A percentile compares a stretch with the other conserved stretches of the same genome.
Evolutionary conservation across 2,113 vertebrate species (phyloP).

Genomic region (Talpa occidentalis): DNA sequence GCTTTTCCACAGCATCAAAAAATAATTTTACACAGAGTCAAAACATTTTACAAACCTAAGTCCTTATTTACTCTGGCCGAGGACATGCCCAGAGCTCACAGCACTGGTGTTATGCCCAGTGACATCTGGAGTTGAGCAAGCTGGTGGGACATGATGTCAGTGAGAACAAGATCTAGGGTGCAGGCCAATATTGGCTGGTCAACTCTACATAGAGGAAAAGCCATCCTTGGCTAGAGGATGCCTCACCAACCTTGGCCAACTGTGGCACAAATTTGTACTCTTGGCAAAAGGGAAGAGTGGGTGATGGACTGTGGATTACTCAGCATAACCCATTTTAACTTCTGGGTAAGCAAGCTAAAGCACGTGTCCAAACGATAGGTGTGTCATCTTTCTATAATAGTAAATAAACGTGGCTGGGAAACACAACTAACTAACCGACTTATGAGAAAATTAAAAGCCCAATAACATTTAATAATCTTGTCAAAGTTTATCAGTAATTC

Average conservation of each 20-base stretch:
- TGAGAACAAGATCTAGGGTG: background rate
- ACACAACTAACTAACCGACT: background rate
- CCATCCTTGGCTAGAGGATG: background rate
- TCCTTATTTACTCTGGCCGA: constrained; percentile 45
- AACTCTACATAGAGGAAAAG: constrained; percentile 19
- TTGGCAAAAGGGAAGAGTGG: constrained; percentile 22
- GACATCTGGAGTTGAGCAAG: background rate
- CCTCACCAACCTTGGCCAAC: background rate
- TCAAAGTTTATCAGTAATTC: background rate
- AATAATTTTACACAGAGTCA: constrained; percentile 8
- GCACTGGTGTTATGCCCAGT: background rate
- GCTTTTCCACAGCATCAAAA: constrained; percentile 34
- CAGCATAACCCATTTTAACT: constrained; percentile 13
- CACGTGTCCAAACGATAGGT: background rate
- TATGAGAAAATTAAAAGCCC: constrained; percentile 22
- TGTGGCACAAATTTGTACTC: constrained; percentile 1
- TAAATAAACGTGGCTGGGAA: constrained; percentile 20
- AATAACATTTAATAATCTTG: background rate
- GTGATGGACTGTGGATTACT: constrained; percentile 57
- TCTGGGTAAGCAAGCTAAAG: constrained; percentile 15
- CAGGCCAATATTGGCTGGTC: background rate
- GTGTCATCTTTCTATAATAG: constrained; percentile 65
- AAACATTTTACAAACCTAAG: constrained; percentile 35
- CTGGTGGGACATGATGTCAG: background rate
- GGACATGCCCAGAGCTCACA: background rate